Evolutionary conservation across 1,140 invertebrate genomes (phyloP).

Genomic region (Monochamus saltuarius): DNA sequence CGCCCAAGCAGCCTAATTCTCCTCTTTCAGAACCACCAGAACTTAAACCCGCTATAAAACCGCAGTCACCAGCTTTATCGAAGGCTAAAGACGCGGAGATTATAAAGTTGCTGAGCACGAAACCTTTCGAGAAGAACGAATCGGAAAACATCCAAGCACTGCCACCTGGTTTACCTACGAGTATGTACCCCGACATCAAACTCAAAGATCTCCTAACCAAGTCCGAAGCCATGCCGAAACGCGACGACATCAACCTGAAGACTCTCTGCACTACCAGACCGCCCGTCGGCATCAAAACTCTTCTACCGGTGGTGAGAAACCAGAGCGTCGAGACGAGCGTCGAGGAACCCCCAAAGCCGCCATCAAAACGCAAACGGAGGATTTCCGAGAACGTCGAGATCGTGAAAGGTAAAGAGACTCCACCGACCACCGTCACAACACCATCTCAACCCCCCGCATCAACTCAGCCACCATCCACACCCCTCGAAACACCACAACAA

Average conservation of each 20-base stretch:
- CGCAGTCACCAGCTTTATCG: neutral
- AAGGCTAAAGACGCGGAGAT: slow-evolving; percentile 47
- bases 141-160: slow-evolving; percentile 28
- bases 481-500: slow-evolving; percentile 10
- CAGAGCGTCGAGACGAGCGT: slow-evolving; percentile 1
- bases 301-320: slow-evolving; percentile 51
- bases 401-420: slow-evolving; percentile 17
- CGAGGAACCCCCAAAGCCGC: slow-evolving; percentile 11
- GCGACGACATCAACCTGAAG: slow-evolving; percentile 40
- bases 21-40: slow-evolving; percentile 4
- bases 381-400: slow-evolving; percentile 37
- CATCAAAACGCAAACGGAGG: slow-evolving; percentile 30
- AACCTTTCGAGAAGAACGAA: slow-evolving; percentile 33
- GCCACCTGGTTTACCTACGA: slow-evolving; percentile 38
- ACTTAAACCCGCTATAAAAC: slow-evolving; percentile 1
- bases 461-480: slow-evolving; percentile 16
- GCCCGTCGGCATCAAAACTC: slow-evolving; percentile 55
- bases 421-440: slow-evolving; percentile 8
- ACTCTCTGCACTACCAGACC: slow-evolving; percentile 33
- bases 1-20: slow-evolving; percentile 9
- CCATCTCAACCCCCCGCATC: slow-evolving; percentile 4
- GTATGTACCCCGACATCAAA: slow-evolving; percentile 46
- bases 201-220: slow-evolving; percentile 44
- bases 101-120: slow-evolving; percentile 44
- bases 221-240: slow-evolving; percentile 39